Evolutionary conservation across 1,140 invertebrate genomes (phyloP), one percentile per base, ranked within the genome.

Genomic region (Drosophila bocki): DNA sequence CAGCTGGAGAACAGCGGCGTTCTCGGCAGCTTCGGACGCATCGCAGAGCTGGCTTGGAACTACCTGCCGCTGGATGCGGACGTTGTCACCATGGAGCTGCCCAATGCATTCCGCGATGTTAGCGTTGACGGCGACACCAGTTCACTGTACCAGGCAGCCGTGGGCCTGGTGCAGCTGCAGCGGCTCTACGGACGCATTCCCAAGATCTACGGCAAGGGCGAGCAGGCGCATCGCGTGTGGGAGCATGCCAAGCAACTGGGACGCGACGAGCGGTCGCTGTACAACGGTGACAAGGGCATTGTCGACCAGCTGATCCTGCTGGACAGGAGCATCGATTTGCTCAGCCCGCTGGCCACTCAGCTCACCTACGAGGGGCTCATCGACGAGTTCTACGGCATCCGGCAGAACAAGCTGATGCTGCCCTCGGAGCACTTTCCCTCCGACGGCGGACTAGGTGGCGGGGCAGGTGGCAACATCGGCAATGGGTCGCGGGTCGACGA

Each of bases 281-380:
- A 91, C 93, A 94, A 93, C 26, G 76, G 68, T 4, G 91, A 91
- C 39, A 92, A 94, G 45, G 94, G 94, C 0, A 93, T 94, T 79
- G 98, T 99, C 32, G 98, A 99, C 92, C 97, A 97, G 92, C 94
- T 99, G 9, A 93, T 99, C 32, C 91, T 99, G 15, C 93, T 99
- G 1, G 98, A 99, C 94, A 94, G 99, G 37, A 96, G 95, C 56
- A 95, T 99, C 15, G 99, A 99, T 94, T 95, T 99, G 54, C 94
- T 99, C 7, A 97, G 97, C 37, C 97, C 98, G 5, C 93, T 99
- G 70, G 95, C 97, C 2, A 99, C 98, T 1, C 99, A 99, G 87
- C 94, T 99, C 17, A 99, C 98, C 1, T 99, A 99, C 92, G 98
- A 99, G 94, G 99, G 98, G 17, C 94, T 99, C 12, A 98, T 99